phyloP scores from a whole-genome alignment of 1,140 invertebrate species.

The Solenopsis invicta region DNA sequence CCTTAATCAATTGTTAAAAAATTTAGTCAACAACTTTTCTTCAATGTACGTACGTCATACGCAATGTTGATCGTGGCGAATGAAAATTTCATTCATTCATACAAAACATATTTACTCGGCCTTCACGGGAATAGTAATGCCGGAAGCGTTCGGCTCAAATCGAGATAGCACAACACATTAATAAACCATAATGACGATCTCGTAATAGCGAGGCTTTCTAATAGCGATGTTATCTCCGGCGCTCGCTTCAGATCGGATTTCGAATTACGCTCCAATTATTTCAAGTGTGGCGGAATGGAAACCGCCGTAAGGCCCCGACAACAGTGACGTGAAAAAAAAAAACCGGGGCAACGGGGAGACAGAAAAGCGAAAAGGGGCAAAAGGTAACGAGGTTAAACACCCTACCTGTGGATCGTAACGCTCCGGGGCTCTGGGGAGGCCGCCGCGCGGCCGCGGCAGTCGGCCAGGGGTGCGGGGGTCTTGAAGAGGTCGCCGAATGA shows the following conservation, averaged over 20 bases:
- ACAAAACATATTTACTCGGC: conserved; percentile 33
- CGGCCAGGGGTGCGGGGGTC: conserved; percentile 76
- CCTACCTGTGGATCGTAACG: conserved; percentile 82
- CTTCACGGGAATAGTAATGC: conserved; percentile 12
- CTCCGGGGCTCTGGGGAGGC: conserved; percentile 79
- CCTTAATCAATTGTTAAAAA: too few relatives aligned
- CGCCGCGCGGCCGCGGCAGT: conserved; percentile 77
- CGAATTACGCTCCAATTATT: conserved; percentile 3
- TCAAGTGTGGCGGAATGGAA: not conserved
- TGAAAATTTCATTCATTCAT: conserved; percentile 12
- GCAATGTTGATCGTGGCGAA: conserved; percentile 14
- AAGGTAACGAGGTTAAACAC: conserved; percentile 55
- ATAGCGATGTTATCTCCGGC: not conserved
- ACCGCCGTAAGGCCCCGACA: not conserved
- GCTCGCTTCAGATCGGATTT: not conserved
- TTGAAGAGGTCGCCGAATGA: conserved; percentile 84
- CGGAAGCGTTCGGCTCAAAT: not conserved
- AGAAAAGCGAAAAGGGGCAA: not conserved
- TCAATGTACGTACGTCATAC: too few relatives aligned
- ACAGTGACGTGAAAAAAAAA: not conserved
- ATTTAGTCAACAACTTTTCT: too few relatives aligned
- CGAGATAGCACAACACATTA: not conserved
- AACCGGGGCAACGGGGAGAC: not conserved
- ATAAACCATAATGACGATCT: conserved; percentile 27
- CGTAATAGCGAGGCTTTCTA: not conserved